Conservation (phyloP, 2,113 vertebrate species). For the Planiliza haematocheilus region DNA sequence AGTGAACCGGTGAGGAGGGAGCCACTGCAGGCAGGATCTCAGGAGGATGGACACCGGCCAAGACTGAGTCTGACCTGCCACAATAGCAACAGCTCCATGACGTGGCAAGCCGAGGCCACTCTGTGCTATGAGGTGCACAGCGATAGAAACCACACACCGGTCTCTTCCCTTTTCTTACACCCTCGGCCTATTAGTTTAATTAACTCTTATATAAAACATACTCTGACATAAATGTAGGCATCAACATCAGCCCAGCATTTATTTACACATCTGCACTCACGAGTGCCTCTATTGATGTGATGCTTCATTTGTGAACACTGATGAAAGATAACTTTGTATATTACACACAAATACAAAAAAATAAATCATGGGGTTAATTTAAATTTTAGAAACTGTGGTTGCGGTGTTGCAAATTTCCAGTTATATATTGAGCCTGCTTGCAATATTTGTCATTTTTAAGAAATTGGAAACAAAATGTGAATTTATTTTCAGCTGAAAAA, state of each 20-base stretch:
- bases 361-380: too few relatives aligned
- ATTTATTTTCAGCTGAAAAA: too few relatives aligned
- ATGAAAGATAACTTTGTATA: too few relatives aligned
- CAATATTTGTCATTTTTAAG: too few relatives aligned
- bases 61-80: constrained; percentile 57
- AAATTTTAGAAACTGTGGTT: too few relatives aligned
- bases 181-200: not conserved
- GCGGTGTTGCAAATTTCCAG: too few relatives aligned
- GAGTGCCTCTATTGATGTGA: not conserved
- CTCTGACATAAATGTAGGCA: constrained; percentile 15
- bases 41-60: constrained; percentile 67
- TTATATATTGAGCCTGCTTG: too few relatives aligned
- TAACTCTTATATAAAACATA: not conserved
- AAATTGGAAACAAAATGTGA: too few relatives aligned
- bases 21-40: constrained; percentile 55
- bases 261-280: constrained; percentile 7
- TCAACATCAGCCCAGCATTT: constrained; percentile 9
- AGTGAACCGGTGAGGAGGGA: constrained; percentile 62
- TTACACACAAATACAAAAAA: too few relatives aligned
- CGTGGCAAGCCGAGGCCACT: constrained; percentile 52
- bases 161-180: constrained; percentile 10
- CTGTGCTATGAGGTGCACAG: constrained; percentile 35
- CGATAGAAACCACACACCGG: constrained; percentile 56
- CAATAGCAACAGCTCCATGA: constrained; percentile 54
- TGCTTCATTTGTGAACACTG: not conserved